Evolutionary conservation across 92 coral and sea anemone species (phyloP).

Genomic region (Porites cylindrica): DNA sequence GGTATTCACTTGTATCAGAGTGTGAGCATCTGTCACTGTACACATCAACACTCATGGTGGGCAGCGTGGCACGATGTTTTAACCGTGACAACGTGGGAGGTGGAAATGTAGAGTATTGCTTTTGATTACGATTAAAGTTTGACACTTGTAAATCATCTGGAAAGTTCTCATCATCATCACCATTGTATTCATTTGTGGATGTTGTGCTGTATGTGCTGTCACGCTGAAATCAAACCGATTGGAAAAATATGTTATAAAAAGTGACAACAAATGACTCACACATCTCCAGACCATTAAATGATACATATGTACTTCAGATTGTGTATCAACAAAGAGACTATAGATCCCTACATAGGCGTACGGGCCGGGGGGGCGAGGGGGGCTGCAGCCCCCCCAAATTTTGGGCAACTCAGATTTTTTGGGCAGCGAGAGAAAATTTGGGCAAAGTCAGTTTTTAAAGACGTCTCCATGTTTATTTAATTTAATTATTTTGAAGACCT

Average conservation of each 20-base stretch:
- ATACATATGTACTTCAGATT: too few species aligned
- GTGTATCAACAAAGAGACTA: too few species aligned
- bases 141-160: constrained; percentile 73
- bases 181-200: constrained; percentile 98
- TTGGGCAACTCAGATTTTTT: too few species aligned
- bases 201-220: constrained; percentile 94
- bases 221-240: constrained; percentile 49
- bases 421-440: too few species aligned
- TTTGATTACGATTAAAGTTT: constrained; percentile 81
- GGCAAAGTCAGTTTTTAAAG: too few species aligned
- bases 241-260: neutral
- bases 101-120: constrained; percentile 91
- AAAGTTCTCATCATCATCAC: constrained; percentile 91
- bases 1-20: constrained; percentile 98
- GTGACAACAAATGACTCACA: neutral
- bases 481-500: too few species aligned
- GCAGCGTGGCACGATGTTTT: constrained; percentile 77
- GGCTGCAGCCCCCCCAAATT: too few species aligned
- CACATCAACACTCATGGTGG: constrained; percentile 57
- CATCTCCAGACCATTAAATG: neutral
- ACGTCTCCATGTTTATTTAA: too few species aligned
- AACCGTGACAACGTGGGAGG: constrained; percentile 84
- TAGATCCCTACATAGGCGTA: too few species aligned
- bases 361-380: too few species aligned
- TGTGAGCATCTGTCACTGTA: constrained; percentile 69